Conservation (phyloP, 2,888 invertebrate genomes). For the Gonocerus acuteangulatus region DNA sequence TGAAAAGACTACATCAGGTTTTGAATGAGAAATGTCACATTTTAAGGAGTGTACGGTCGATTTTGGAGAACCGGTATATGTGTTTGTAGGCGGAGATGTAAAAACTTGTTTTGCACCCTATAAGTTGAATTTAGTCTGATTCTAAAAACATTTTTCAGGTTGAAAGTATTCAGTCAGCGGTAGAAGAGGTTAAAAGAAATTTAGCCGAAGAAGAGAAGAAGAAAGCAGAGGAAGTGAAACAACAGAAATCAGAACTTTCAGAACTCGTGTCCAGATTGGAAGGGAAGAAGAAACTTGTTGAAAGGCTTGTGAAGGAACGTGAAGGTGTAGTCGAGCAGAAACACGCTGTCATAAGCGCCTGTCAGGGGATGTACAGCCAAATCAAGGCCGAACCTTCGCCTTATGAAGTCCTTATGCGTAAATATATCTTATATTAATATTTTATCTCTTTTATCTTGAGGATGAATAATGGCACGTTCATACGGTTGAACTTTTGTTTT, state of each 20-base stretch:
- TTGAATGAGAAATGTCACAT: too few relatives aligned
- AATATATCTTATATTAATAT: neutral
- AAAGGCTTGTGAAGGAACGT: slow-evolving; percentile 24
- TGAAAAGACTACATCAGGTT: too few relatives aligned
- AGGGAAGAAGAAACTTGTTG: slow-evolving; percentile 44
- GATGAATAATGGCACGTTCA: too few relatives aligned
- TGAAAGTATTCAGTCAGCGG: slow-evolving; percentile 62
- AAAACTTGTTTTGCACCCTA: too few relatives aligned
- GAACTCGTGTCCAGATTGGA: slow-evolving; percentile 49
- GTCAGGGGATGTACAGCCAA: neutral
- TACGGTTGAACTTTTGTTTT: too few relatives aligned
- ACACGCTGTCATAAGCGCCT: neutral
- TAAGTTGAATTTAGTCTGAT: too few relatives aligned
- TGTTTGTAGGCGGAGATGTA: too few relatives aligned
- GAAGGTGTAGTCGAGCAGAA: neutral
- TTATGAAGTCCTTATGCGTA: slow-evolving; percentile 9
- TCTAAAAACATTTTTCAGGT: slow-evolving; percentile 43
- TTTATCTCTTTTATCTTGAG: too few relatives aligned
- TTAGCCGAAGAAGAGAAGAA: slow-evolving; percentile 54
- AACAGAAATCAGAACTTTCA: slow-evolving; percentile 55
- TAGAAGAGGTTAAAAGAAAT: slow-evolving; percentile 54
- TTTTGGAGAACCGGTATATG: too few relatives aligned
- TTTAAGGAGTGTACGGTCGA: too few relatives aligned
- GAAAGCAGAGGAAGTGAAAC: slow-evolving; percentile 50
- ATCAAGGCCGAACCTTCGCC: slow-evolving; percentile 1